Evolutionary conservation across 2,113 vertebrate species (phyloP), one percentile per base, ranked within the genome.

Genomic region (Amphiprion percula): DNA sequence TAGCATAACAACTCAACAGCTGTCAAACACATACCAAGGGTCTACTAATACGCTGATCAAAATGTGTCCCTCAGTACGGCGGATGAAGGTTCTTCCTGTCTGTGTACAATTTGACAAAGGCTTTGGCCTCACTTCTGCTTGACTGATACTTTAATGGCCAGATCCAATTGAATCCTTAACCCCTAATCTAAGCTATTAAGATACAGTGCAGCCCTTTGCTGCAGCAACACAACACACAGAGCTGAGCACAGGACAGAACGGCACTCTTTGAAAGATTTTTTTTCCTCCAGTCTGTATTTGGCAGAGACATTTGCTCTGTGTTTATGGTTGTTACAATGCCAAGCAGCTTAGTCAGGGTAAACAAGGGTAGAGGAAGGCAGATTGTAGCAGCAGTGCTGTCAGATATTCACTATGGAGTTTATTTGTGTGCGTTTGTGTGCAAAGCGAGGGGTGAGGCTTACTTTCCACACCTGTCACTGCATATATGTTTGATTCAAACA

Each of bases 341-440:
- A 84, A 86, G 86, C 78, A 41, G 91, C 79, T 87, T 83, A 79
- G 78, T 84, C 79, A 56, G 85, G 72, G 70, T 68, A 74, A 82
- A 84, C 74, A 80, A 79, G 80, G 41, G 63, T 72, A 61, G 72
- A 62, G 80, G 76, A 65, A 33, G 50, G 82, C 82, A 79, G 78
- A 82, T 53, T 84, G 83, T 73, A 28, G 74, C 76, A 56, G 62
- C 39, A 67, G 46, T 46, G 65, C 68, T 83, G 73, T 83, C 83
- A 88, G 68, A 78, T 79, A 80, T 59, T 81, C 41, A 50, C 70
- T 14, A 47, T 58, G 0, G 0, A 69, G 54, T 78, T 75, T 46
- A 74, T 77, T 46, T 81, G 68, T 83, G 24, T 69, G 37, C 50
- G 53, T 70, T 14, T 44, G n/a, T 23, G 28, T 24, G 73, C 39